A percentile compares a stretch with the other conserved stretches of the same genome.
These are phyloP conservation scores for Callyntrura sp. DNA, from an alignment of 2,888 invertebrate species.

Conservation along the genomic window DNA sequence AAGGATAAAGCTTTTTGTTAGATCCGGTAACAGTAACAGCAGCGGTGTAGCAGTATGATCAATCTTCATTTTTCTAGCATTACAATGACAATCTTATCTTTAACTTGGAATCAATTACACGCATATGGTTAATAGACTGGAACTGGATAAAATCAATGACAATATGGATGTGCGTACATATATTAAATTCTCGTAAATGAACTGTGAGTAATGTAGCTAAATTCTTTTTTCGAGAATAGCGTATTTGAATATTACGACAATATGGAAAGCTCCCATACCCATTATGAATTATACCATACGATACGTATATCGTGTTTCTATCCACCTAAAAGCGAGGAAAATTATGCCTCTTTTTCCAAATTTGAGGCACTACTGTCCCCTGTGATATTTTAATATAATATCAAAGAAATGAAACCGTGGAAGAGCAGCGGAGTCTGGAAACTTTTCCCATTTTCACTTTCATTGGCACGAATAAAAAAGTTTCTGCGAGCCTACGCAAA, in stretches of 20 bases:
- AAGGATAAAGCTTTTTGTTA: constrained; percentile 38
- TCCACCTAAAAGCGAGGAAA: neutral
- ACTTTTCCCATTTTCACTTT: constrained; percentile 68
- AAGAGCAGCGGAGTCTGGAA: constrained; percentile 23
- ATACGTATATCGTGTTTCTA: constrained; percentile 9
- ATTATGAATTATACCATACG: constrained; percentile 10
- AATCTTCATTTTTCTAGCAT: constrained; percentile 62
- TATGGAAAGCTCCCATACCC: neutral
- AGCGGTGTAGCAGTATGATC: no score
- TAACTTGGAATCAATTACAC: constrained; percentile 28
- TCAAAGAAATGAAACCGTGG: neutral
- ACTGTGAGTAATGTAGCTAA: constrained; percentile 5
- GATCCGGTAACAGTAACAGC: no score
- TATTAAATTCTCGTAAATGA: constrained; percentile 7
- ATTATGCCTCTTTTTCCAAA: neutral
- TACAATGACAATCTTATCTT: constrained; percentile 48
- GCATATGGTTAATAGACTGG: constrained; percentile 3
- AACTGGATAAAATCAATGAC: neutral
- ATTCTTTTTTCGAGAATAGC: neutral
- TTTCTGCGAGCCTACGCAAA: constrained; percentile 14
- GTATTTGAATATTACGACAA: no score
- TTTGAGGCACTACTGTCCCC: constrained; percentile 26
- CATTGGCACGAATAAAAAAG: constrained; percentile 54
- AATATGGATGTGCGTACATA: no score
- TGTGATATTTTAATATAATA: constrained; percentile 35